These are phyloP conservation scores for Catonia carolina DNA, from an alignment of 2,888 invertebrate genomes.

Conservation along the genomic window DNA sequence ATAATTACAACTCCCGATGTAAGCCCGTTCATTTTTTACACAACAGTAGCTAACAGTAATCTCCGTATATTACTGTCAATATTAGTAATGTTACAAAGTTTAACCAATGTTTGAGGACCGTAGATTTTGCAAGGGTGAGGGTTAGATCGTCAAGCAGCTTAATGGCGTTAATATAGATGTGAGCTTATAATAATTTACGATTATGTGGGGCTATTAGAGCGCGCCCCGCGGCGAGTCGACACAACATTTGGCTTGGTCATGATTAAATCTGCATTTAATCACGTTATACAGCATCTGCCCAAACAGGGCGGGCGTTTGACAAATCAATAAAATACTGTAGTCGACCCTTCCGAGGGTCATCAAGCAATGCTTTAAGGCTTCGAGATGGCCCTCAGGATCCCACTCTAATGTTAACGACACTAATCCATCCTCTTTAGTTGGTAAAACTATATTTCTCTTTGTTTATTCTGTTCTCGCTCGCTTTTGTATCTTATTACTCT, in stretches of 20 bases:
- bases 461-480: too few species aligned
- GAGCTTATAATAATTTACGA: slow-evolving; percentile 12
- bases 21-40: too few species aligned
- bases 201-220: slow-evolving; percentile 11
- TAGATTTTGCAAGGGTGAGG: not conserved
- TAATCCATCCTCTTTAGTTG: too few species aligned
- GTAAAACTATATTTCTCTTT: too few species aligned
- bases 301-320: not conserved
- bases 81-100: too few species aligned
- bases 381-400: too few species aligned
- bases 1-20: too few species aligned
- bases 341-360: slow-evolving; percentile 2
- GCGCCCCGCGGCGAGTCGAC: slow-evolving; percentile 10
- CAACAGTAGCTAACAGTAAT: too few species aligned
- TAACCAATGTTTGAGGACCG: too few species aligned
- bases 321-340: slow-evolving; percentile 12
- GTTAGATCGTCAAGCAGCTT: not conserved
- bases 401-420: too few species aligned
- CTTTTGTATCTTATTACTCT: too few species aligned
- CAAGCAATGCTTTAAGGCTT: not conserved
- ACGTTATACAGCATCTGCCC: slow-evolving; percentile 9
- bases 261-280: slow-evolving; percentile 14
- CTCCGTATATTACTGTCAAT: too few species aligned
- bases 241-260: slow-evolving; percentile 11
- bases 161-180: slow-evolving; percentile 10